A percentile compares a stretch with the other conserved stretches of the same genome.
Conservation (phyloP, 2,888 invertebrate genomes). For the Chymomyza procnemis region DNA sequence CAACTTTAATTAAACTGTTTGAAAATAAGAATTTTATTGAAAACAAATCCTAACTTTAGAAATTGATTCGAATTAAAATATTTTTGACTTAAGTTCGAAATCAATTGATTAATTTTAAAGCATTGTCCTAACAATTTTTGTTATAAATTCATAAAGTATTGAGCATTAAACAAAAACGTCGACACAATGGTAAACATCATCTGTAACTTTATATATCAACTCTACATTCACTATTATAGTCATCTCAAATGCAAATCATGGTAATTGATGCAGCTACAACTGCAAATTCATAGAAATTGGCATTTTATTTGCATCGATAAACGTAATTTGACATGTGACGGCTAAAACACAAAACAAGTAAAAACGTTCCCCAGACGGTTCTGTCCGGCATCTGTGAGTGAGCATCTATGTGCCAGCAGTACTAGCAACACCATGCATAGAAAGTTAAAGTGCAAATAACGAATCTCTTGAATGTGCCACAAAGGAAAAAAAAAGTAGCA, state of each 20-base stretch:
- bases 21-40: too few species aligned
- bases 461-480: background rate
- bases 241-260: background rate
- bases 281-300: constrained; percentile 33
- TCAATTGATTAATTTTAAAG: too few species aligned
- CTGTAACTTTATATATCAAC: too few species aligned
- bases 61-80: too few species aligned
- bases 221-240: background rate
- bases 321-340: constrained; percentile 50
- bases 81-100: too few species aligned
- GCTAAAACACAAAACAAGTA: constrained; percentile 27
- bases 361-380: constrained; percentile 44
- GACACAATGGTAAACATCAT: too few species aligned
- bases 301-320: constrained; percentile 35
- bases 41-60: too few species aligned
- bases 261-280: background rate
- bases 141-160: too few species aligned
- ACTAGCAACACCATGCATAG: background rate
- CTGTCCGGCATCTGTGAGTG: constrained; percentile 33
- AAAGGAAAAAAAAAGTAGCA: background rate
- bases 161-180: too few species aligned
- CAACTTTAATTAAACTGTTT: too few species aligned
- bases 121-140: too few species aligned
- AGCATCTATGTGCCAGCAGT: background rate
- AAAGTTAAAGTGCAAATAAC: background rate